Evolutionary conservation across 2,113 vertebrate genomes (phyloP).

Genomic region (Xenotilapia leptura): DNA sequence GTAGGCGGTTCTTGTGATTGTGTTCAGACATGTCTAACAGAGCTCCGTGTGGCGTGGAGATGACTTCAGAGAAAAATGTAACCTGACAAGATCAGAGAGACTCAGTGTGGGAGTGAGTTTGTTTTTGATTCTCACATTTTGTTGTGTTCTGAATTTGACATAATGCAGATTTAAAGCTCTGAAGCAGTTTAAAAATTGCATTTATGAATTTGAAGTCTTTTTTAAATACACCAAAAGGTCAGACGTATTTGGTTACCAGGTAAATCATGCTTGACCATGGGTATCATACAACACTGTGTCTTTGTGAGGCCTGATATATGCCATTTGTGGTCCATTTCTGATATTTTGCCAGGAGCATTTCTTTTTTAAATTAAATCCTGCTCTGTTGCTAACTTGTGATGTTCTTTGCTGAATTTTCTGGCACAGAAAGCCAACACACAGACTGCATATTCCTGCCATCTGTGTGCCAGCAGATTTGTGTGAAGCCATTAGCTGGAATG

Average conservation of each 20-base stretch:
- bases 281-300: background rate
- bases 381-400: background rate
- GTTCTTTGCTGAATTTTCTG: background rate
- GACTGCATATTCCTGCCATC: background rate
- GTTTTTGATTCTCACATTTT: background rate
- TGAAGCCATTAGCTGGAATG: background rate
- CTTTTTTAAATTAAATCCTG: background rate
- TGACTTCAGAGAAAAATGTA: constrained; percentile 27
- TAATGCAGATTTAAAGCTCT: background rate
- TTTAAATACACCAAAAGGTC: background rate
- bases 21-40: constrained; percentile 35
- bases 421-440: background rate
- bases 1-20: background rate
- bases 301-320: background rate
- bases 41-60: background rate
- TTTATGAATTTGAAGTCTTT: background rate
- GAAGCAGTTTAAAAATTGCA: background rate
- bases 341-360: background rate
- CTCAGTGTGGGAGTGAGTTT: background rate
- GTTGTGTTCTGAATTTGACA: background rate
- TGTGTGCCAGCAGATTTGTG: background rate
- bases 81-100: constrained; percentile 25
- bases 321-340: background rate
- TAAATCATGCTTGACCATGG: background rate
- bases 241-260: background rate